Evolutionary conservation across 2,888 invertebrate species (phyloP), one percentile per base, ranked within the genome.

Genomic region (Phalera bucephala): DNA sequence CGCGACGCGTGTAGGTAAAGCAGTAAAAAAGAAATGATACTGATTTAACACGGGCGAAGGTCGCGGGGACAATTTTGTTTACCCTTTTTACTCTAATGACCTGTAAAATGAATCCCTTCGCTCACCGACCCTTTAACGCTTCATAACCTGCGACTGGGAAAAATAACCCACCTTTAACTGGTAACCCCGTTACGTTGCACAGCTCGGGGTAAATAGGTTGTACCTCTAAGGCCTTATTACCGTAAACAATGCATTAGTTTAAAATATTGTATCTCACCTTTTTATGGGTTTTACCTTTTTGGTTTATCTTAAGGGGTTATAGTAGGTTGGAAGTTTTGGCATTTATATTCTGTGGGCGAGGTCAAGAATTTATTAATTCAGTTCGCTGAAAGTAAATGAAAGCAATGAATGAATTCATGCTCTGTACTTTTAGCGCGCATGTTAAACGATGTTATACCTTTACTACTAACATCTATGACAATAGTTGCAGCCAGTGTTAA

Each of bases 71-170:
- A 69, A 64, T 75, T 79, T 74, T 74, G 73, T 75, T 72, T 70
- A 72, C 72, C 76, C 76, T 76, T 78, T 70, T 79, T 73, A 67
- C 64, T 73, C 72, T 80, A 84, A 82, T 83, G 84, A 81, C 72
- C 79, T 79, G 81, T 81, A 73, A 81, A 85, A 81, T 72, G 63
- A 71, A 72, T 69, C 67, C 59, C 46, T 40, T 60, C 69, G 57
- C 68, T 60, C 54, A 64, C 53, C 57, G 51, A 58, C 68, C 70
- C 55, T 76, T 77, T 72, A 71, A 72, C 72, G 69, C 66, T 66
- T 67, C 67, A 69, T 70, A 72, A 62, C 63, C 50, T 63, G 47
- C 60, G 58, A 63, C 55, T 59, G 64, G 59, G 63, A 73, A 72
- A 72, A 75, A 72, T 71, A 64, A 59, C 47, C 46, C 64, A 64